Evolutionary conservation across 64 coral and sea anemone genomes (phyloP).

Genomic region (Montipora cactus): DNA sequence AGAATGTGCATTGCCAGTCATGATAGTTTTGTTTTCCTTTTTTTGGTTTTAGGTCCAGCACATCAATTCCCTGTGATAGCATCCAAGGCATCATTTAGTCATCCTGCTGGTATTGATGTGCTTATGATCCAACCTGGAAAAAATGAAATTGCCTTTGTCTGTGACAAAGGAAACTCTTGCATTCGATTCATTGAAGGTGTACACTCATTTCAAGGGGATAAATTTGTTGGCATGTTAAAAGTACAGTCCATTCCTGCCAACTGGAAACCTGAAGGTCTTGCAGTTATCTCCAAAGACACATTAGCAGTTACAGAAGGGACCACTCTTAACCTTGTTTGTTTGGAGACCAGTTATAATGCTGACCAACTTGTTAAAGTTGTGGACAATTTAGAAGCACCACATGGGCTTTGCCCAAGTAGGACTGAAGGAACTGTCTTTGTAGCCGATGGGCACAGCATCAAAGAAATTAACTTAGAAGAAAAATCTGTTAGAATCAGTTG

Average conservation of each 20-base stretch:
- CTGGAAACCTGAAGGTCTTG: constrained; percentile 59
- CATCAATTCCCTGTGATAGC: constrained; percentile 22
- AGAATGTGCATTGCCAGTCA: neutral
- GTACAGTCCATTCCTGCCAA: constrained; percentile 7
- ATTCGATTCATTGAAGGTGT: constrained; percentile 73
- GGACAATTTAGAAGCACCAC: constrained; percentile 31
- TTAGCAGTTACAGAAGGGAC: constrained; percentile 49
- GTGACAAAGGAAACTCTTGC: constrained; percentile 79
- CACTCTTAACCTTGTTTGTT: neutral
- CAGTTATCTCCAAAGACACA: constrained; percentile 32
- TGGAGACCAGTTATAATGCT: neutral
- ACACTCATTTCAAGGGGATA: constrained; percentile 47
- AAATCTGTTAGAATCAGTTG: neutral
- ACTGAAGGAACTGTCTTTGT: constrained; percentile 37
- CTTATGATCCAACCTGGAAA: constrained; percentile 57
- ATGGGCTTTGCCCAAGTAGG: constrained; percentile 17
- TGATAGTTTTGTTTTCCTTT: neutral
- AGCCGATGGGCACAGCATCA: constrained; percentile 42
- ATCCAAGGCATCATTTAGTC: constrained; percentile 65
- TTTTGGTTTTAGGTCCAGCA: constrained; percentile 44
- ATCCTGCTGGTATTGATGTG: constrained; percentile 69
- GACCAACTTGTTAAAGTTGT: constrained; percentile 45
- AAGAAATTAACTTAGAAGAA: constrained; percentile 10
- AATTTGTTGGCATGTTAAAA: constrained; percentile 50
- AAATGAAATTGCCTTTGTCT: constrained; percentile 78